Conservation (phyloP, 1,140 invertebrate species). For the Druon quercuslanigerum region DNA sequence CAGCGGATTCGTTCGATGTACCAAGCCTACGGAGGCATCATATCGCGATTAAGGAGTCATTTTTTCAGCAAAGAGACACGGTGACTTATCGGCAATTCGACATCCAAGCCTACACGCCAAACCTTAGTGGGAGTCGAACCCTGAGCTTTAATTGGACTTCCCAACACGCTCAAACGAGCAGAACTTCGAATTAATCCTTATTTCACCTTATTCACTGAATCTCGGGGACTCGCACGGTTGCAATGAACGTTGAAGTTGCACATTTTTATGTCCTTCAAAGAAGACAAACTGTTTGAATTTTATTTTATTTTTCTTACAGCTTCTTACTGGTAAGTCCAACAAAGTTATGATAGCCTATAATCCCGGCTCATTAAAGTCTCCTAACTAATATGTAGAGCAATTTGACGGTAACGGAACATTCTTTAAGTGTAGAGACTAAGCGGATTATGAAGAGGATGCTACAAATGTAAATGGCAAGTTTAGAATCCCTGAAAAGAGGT, state of each 20-base stretch:
- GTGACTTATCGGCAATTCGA: slow-evolving; percentile 49
- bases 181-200: slow-evolving; percentile 23
- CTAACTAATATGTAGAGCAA: too few species aligned
- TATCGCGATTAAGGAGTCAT: slow-evolving; percentile 53
- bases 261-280: not conserved
- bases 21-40: slow-evolving; percentile 42
- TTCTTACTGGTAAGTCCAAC: too few species aligned
- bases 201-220: not conserved
- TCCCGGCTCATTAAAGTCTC: too few species aligned
- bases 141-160: slow-evolving; percentile 52
- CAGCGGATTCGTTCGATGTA: slow-evolving; percentile 43
- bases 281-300: not conserved
- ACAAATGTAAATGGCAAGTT: too few species aligned
- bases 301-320: too few species aligned
- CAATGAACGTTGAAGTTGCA: not conserved
- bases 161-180: slow-evolving; percentile 38
- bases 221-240: not conserved
- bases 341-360: too few species aligned
- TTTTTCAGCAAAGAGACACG: slow-evolving; percentile 50
- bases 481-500: too few species aligned
- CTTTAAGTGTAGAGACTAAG: too few species aligned
- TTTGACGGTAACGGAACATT: too few species aligned
- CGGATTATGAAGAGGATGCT: too few species aligned
- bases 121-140: slow-evolving; percentile 35
- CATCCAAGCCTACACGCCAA: slow-evolving; percentile 45